Conservation (phyloP, 2,888 invertebrate genomes). For the Drosophila meridionalis region DNA sequence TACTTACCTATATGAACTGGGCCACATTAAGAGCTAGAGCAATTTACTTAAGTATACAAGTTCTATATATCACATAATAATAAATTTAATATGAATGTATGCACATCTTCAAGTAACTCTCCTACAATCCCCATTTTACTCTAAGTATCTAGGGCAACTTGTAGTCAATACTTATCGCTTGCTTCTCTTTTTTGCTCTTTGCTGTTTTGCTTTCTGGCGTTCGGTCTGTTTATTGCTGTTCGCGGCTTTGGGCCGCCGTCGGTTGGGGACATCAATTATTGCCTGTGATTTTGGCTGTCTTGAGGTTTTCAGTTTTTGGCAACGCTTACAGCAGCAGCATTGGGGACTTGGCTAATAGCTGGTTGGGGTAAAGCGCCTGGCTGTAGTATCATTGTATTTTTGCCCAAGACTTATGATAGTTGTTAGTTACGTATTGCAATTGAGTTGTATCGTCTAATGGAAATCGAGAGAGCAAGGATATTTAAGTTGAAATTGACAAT, state of each 20-base stretch:
- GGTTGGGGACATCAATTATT: conserved; percentile 69
- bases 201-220: conserved; percentile 32
- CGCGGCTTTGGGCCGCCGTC: conserved; percentile 60
- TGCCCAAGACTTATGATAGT: conserved; percentile 41
- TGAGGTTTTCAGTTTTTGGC: conserved; percentile 52
- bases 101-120: not conserved
- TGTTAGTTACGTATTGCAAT: conserved; percentile 29
- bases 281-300: conserved; percentile 70
- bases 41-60: not conserved
- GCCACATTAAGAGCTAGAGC: not conserved
- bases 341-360: conserved; percentile 47
- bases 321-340: conserved; percentile 28
- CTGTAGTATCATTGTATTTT: conserved; percentile 24
- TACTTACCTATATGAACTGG: not conserved
- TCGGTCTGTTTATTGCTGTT: conserved; percentile 69
- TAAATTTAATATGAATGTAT: too few relatives aligned
- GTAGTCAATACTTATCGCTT: not conserved
- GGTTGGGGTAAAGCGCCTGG: conserved; percentile 18
- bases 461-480: not conserved
- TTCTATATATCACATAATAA: not conserved
- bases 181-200: not conserved
- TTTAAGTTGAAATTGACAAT: not conserved
- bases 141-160: conserved; percentile 15
- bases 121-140: too few relatives aligned
- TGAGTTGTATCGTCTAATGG: conserved; percentile 4